Conservation (phyloP, 2,888 invertebrate genomes). For the Chouioia cunea region DNA sequence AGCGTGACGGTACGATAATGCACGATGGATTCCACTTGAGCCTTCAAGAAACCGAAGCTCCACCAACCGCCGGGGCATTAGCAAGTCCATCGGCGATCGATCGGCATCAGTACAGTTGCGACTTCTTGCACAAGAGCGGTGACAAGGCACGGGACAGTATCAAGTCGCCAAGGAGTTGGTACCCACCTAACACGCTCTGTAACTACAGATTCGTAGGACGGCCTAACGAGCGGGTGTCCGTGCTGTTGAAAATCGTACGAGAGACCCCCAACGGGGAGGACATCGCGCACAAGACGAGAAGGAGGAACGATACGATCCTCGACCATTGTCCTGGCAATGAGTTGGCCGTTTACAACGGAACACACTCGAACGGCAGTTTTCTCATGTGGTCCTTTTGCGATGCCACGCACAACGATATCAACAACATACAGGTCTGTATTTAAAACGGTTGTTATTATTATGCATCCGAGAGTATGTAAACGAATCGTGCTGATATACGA, state of each 20-base stretch:
- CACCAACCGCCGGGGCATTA: conserved; percentile 28
- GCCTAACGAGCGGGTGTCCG: conserved; percentile 54
- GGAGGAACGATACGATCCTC: conserved; percentile 45
- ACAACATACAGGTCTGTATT: conserved; percentile 56
- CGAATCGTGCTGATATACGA: neutral
- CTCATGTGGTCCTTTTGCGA: conserved; percentile 62
- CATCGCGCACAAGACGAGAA: neutral
- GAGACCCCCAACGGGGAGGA: conserved; percentile 27
- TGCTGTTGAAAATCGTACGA: conserved; percentile 58
- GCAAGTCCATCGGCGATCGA: neutral
- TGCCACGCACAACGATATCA: conserved; percentile 59
- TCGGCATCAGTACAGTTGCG: conserved; percentile 52
- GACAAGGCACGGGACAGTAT: conserved; percentile 54
- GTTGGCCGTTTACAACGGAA: conserved; percentile 60
- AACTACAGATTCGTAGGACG: conserved; percentile 58
- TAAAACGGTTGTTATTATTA: neutral
- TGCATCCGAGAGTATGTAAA: neutral
- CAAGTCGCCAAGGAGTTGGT: conserved; percentile 58
- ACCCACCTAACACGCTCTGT: conserved; percentile 59
- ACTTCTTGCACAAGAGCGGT: conserved; percentile 56
- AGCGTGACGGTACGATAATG: conserved; percentile 61
- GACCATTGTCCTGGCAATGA: conserved; percentile 60
- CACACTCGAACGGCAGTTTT: conserved; percentile 54
- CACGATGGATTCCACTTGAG: conserved; percentile 61
- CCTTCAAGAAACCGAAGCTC: conserved; percentile 54